These are phyloP conservation scores for Beris morrisii DNA, from an alignment of 2,888 invertebrate genomes.

Conservation along the genomic window DNA sequence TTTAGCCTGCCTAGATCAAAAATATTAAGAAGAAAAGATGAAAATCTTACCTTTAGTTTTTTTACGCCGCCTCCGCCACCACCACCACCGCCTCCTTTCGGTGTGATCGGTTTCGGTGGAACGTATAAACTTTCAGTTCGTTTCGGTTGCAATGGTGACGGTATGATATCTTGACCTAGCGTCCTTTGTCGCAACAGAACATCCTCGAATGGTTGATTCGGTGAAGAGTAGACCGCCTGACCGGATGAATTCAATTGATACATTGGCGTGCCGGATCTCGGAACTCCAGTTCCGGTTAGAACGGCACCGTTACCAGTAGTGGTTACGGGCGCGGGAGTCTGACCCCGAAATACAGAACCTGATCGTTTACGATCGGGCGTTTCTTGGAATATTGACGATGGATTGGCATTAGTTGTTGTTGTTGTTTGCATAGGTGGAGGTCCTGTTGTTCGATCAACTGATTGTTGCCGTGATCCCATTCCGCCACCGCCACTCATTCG, in stretches of 20 bases:
- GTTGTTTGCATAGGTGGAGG: neutral
- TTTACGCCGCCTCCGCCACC: slow-evolving; percentile 57
- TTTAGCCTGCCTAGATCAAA: slow-evolving; percentile 14
- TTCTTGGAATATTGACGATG: slow-evolving; percentile 36
- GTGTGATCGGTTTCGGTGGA: slow-evolving; percentile 61
- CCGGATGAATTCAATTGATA: slow-evolving; percentile 49
- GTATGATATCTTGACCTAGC: slow-evolving; percentile 86
- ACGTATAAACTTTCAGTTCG: slow-evolving; percentile 88
- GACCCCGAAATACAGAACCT: slow-evolving; percentile 60
- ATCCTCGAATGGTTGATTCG: slow-evolving; percentile 76
- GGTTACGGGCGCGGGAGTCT: slow-evolving; percentile 56
- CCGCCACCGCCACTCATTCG: slow-evolving; percentile 58
- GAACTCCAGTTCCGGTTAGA: slow-evolving; percentile 57
- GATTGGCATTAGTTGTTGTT: slow-evolving; percentile 11
- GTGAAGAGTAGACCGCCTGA: slow-evolving; percentile 55
- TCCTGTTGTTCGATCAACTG: slow-evolving; percentile 66
- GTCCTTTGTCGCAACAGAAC: slow-evolving; percentile 77
- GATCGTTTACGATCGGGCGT: slow-evolving; percentile 59
- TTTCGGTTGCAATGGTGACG: slow-evolving; percentile 85
- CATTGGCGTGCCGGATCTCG: slow-evolving; percentile 60
- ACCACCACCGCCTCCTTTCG: slow-evolving; percentile 55
- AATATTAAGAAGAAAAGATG: slow-evolving; percentile 7
- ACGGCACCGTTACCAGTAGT: slow-evolving; percentile 68
- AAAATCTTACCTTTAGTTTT: slow-evolving; percentile 52
- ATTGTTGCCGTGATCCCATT: slow-evolving; percentile 72